These are phyloP conservation scores for Dinomys branickii DNA, from an alignment of 2,113 vertebrate species.

Conservation along the genomic window DNA sequence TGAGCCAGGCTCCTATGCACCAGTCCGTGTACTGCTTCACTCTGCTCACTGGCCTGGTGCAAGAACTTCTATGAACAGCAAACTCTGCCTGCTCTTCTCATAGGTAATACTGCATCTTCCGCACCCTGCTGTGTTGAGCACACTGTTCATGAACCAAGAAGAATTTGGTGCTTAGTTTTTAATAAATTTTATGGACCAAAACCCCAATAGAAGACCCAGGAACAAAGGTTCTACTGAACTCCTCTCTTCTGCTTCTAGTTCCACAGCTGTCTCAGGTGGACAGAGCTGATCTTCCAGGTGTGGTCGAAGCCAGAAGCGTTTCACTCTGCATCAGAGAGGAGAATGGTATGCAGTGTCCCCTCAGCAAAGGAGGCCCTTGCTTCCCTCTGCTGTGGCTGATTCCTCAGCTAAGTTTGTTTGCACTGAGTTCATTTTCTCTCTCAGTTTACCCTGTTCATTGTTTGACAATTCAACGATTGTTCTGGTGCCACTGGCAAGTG, in stretches of 20 bases:
- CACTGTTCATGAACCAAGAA: not conserved
- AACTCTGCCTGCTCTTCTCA: not conserved
- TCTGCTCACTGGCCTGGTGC: no score
- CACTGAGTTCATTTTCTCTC: conserved; percentile 9
- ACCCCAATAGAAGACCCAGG: not conserved
- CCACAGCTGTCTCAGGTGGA: not conserved
- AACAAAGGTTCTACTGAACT: not conserved
- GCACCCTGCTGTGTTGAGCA: not conserved
- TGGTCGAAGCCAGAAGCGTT: not conserved
- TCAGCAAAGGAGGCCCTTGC: no score
- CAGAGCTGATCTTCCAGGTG: not conserved
- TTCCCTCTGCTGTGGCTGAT: not conserved
- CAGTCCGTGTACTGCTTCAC: fast-evolving
- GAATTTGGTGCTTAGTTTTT: not conserved
- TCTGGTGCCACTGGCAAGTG: conserved; percentile 51
- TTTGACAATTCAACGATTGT: conserved; percentile 18
- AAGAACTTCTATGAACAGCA: not conserved
- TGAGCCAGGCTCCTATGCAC: not conserved
- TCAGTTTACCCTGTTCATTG: conserved; percentile 46
- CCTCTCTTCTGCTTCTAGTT: not conserved
- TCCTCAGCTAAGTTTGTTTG: not conserved
- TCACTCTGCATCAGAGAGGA: not conserved
- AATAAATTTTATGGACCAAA: conserved; percentile 1
- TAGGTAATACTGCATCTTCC: not conserved
- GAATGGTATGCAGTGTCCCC: fast-evolving